Evolutionary conservation across 2,888 invertebrate species (phyloP).

Genomic region (Pyrrhia umbra): DNA sequence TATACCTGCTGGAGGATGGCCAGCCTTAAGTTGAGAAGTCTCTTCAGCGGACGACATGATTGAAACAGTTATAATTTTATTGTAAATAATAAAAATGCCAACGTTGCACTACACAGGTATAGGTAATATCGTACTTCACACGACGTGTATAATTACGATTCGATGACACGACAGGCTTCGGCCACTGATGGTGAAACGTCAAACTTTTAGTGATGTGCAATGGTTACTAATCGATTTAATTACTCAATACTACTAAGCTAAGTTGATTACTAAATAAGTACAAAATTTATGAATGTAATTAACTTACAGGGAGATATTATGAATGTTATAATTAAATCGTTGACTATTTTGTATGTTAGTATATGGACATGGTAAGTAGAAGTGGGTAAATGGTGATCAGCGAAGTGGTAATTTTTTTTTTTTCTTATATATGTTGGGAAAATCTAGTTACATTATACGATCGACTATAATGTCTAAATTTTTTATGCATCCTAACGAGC

Average conservation of each 20-base stretch:
- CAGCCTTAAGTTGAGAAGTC: conserved; percentile 94
- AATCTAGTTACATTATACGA: no score
- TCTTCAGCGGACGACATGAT: conserved; percentile 88
- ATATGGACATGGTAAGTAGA: no score
- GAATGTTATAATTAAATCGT: no score
- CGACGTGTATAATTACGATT: conserved; percentile 78
- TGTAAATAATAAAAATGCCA: conserved; percentile 53
- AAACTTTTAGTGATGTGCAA: conserved; percentile 54
- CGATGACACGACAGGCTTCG: conserved; percentile 58
- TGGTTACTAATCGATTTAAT: not conserved
- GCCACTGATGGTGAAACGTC: conserved; percentile 51
- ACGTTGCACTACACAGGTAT: conserved; percentile 59
- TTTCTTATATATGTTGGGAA: no score
- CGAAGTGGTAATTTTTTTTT: no score
- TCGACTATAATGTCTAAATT: no score
- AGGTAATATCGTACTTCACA: conserved; percentile 38
- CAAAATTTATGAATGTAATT: no score
- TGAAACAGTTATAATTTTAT: conserved; percentile 36
- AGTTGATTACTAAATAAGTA: not conserved
- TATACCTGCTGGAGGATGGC: conserved; percentile 97
- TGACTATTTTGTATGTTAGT: no score
- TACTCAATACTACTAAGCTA: not conserved
- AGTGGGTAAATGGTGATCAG: no score
- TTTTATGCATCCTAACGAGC: no score
- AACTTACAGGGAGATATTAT: no score